Conservation (phyloP, 2,113 vertebrate species). For the Nothoprocta pentlandii region DNA sequence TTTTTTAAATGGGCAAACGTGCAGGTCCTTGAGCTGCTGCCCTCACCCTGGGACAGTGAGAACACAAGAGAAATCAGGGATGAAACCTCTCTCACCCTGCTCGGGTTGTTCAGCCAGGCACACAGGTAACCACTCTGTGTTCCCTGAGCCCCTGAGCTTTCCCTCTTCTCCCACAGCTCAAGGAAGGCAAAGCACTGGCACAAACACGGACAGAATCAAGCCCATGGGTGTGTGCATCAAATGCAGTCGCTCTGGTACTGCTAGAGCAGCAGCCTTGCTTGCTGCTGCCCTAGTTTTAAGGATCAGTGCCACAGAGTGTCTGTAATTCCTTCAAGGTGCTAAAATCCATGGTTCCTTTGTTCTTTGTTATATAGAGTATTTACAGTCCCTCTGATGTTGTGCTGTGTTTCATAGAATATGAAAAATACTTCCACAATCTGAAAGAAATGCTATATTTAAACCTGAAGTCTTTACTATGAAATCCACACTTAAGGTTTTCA, state of each 20-base stretch:
- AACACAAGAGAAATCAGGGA: background rate
- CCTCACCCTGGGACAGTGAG: background rate
- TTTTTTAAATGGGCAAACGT: conserved; percentile 10
- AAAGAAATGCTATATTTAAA: background rate
- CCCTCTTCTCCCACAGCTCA: background rate
- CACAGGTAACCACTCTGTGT: background rate
- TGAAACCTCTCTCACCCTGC: background rate
- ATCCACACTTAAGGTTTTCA: background rate
- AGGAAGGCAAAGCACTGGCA: background rate
- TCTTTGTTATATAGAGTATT: background rate
- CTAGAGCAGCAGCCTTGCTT: background rate
- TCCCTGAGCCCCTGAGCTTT: conserved; percentile 16
- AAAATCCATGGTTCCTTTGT: background rate
- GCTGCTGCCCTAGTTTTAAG: background rate
- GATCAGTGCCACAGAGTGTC: background rate
- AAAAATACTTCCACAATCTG: background rate
- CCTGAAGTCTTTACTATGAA: background rate
- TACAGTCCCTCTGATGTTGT: background rate
- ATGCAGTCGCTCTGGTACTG: background rate
- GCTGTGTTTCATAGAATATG: background rate
- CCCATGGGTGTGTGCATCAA: background rate
- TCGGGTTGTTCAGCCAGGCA: background rate
- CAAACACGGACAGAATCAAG: background rate
- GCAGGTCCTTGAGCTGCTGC: background rate
- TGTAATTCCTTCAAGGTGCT: background rate